Evolutionary conservation across 1,140 invertebrate species (phyloP).

Genomic region (Episyrphus balteatus): DNA sequence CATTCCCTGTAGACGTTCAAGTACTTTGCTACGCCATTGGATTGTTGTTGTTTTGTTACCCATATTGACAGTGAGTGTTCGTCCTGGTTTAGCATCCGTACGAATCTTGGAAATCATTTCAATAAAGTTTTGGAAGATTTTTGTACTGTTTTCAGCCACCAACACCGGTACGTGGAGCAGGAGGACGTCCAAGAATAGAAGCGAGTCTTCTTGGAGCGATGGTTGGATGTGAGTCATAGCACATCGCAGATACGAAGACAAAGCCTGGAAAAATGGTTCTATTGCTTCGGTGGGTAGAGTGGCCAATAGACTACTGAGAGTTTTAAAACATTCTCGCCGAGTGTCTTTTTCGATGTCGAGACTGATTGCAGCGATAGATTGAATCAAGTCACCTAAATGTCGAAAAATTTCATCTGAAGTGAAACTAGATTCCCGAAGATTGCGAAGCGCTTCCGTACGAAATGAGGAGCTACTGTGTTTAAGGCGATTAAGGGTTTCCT

Average conservation of each 20-base stretch:
- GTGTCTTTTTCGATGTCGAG: constrained; percentile 62
- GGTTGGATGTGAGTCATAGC: constrained; percentile 77
- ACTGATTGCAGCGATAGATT: constrained; percentile 53
- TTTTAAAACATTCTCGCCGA: constrained; percentile 53
- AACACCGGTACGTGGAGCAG: constrained; percentile 48
- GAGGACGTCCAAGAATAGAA: constrained; percentile 62
- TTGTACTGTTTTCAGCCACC: constrained; percentile 50
- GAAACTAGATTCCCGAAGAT: constrained; percentile 57
- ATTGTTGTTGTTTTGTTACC: constrained; percentile 55
- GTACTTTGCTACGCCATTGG: constrained; percentile 64
- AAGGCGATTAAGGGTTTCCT: constrained; percentile 61
- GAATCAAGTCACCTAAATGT: constrained; percentile 54
- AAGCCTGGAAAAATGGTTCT: constrained; percentile 58
- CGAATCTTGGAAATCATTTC: constrained; percentile 64
- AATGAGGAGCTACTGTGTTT: constrained; percentile 66
- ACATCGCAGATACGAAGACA: constrained; percentile 68
- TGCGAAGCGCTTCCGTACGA: constrained; percentile 55
- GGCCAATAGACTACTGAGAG: constrained; percentile 51
- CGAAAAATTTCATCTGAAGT: constrained; percentile 43
- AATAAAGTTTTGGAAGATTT: constrained; percentile 64
- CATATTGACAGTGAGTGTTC: constrained; percentile 51
- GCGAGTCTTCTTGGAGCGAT: constrained; percentile 67
- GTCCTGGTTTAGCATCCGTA: constrained; percentile 47
- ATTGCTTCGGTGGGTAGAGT: constrained; percentile 40
- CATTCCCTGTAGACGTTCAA: constrained; percentile 51